These are phyloP conservation scores for Leiothrix lutea DNA, from an alignment of 2,113 vertebrate species.

Conservation along the genomic window DNA sequence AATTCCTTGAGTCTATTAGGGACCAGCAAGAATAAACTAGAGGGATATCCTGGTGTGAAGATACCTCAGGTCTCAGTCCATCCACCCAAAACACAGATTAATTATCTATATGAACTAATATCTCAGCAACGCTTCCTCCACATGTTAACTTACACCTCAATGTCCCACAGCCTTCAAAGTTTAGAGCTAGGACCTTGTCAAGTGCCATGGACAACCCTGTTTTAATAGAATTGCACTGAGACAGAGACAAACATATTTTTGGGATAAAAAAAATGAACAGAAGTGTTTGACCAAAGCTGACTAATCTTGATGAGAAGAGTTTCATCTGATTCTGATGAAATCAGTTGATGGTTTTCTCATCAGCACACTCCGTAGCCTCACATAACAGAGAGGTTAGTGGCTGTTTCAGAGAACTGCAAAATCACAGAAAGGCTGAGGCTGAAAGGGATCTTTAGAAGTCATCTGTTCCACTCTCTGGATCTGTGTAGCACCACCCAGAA, in stretches of 20 bases:
- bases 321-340: not conserved
- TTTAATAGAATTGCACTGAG: not conserved
- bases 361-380: not conserved
- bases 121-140: not conserved
- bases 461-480: fast-evolving
- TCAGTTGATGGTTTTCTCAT: not conserved
- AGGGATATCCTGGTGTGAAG: not conserved
- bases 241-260: not conserved
- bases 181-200: not conserved
- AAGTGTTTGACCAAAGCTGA: not conserved
- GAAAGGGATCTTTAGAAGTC: not conserved
- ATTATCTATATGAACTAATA: not conserved
- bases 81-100: not conserved
- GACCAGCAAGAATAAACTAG: not conserved
- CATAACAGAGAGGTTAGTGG: not conserved
- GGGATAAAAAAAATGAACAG: not conserved
- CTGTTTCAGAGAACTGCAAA: not conserved
- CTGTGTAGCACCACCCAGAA: not conserved
- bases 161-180: not conserved
- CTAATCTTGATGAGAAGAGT: not conserved
- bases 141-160: not conserved
- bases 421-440: not conserved
- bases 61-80: not conserved
- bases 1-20: not conserved
- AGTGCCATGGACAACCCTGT: not conserved